These are phyloP conservation scores for Forpus xanthops DNA, from an alignment of 2,797 vertebrate genomes.

Conservation along the genomic window DNA sequence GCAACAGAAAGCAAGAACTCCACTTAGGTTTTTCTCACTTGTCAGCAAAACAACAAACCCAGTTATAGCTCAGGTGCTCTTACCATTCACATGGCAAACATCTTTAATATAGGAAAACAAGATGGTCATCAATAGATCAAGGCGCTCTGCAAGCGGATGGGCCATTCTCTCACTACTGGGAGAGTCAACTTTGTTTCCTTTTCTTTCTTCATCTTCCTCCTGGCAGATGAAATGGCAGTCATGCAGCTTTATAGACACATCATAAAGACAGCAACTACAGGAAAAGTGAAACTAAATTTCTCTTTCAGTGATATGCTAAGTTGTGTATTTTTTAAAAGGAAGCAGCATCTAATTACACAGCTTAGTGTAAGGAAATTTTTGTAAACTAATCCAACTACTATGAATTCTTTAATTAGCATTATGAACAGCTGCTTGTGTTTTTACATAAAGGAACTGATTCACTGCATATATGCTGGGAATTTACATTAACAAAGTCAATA, in stretches of 20 bases:
- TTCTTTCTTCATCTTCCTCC: slow-evolving; percentile 87
- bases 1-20: neutral
- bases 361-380: neutral
- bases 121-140: slow-evolving; percentile 87
- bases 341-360: neutral
- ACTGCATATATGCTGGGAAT: neutral
- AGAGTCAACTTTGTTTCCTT: slow-evolving; percentile 3
- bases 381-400: neutral
- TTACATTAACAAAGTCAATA: neutral
- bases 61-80: neutral
- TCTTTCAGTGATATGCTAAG: neutral
- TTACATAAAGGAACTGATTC: neutral
- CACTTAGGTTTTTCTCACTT: neutral
- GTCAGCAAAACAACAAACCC: neutral
- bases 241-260: neutral
- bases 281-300: neutral
- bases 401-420: neutral
- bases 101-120: slow-evolving; percentile 89
- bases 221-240: slow-evolving; percentile 43
- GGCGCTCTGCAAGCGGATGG: slow-evolving; percentile 87
- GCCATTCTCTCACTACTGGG: slow-evolving; percentile 69
- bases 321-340: neutral
- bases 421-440: neutral
- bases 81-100: slow-evolving; percentile 83
- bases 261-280: neutral